Conservation (phyloP, 2,797 vertebrate species). For the Atherinosoma microstoma region DNA sequence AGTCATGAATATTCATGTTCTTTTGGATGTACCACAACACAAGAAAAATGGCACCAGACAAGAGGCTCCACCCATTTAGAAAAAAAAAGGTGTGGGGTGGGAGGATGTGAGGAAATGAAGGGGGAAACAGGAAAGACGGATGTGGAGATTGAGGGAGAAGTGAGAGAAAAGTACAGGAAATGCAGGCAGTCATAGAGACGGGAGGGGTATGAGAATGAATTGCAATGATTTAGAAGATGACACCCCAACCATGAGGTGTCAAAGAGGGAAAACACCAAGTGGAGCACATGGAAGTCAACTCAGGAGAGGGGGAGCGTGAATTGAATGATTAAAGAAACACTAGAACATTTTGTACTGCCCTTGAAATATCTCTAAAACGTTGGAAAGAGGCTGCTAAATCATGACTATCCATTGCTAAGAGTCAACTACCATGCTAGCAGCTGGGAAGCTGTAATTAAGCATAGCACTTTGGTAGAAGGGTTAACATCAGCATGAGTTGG, state of each 20-base stretch:
- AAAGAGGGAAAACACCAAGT: slow-evolving; percentile 53
- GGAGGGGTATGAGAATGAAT: slow-evolving; percentile 60
- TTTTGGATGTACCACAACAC: slow-evolving; percentile 80
- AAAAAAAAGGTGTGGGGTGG: not conserved
- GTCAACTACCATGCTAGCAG: not conserved
- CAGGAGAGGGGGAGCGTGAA: not conserved
- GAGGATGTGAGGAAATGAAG: slow-evolving; percentile 25
- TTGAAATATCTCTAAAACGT: not conserved
- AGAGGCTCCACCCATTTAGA: slow-evolving; percentile 74
- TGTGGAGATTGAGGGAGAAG: slow-evolving; percentile 24
- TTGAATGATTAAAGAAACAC: slow-evolving; percentile 9
- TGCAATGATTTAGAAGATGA: slow-evolving; percentile 72
- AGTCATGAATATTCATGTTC: slow-evolving; percentile 86
- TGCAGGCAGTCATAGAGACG: slow-evolving; percentile 46
- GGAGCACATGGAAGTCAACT: slow-evolving; percentile 5
- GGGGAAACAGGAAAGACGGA: slow-evolving; percentile 35
- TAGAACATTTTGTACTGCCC: slow-evolving; percentile 39
- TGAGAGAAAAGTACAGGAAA: slow-evolving; percentile 49
- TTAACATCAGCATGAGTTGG: not conserved
- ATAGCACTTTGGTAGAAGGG: not conserved
- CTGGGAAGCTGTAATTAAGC: not conserved
- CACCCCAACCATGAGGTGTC: slow-evolving; percentile 59
- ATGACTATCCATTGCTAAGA: not conserved
- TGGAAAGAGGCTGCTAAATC: not conserved
- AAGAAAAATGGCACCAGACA: slow-evolving; percentile 77